Base-by-base conservation (phyloP, 2,797 vertebrate genomes). In the Falco novaeseelandiae region DNA sequence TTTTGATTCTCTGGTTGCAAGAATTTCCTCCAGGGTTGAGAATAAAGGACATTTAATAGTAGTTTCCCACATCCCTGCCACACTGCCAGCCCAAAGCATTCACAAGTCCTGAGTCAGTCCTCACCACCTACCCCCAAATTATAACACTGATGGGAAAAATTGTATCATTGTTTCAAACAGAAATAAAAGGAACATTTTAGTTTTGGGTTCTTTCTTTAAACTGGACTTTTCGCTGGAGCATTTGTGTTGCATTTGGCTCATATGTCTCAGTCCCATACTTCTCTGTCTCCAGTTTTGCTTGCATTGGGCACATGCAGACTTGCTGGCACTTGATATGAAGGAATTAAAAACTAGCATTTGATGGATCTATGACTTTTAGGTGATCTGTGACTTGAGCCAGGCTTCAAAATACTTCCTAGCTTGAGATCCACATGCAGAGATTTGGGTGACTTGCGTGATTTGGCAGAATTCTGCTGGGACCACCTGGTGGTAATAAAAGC, bases 261-360 rank as follows among this genome's bases (percentile, higher is more conserved):
- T 0, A 25, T 66, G 38, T 38, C 69, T 61, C 38, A 3, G 32
- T 57, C 80, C 27, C 1, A 1, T 44, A 55, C 42, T 89, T 46
- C 27, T 67, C n/a, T 81, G 71, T 48, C 67, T 71, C 12, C 14
- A 5, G 17, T 58, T 76, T 46, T 19, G 9, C 74, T 92, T 5
- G 0, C 16, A 2, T 3, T 51, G 11, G 62, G 38, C 15, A 6
- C n/a, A 0, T 20, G 48, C 51, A 65, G 63, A 2, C 27, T 34
- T 38, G 40, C 59, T 61, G 69, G 57, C 51, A 20, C 57, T 61
- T 13, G 30, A 30, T 51, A 25, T 29, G 30, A 18, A 32, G 26
- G 26, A 78, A 42, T 57, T 52, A 36, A 70, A 66, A 67, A 16
- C 4, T 3, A 32, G 10, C 40, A 6, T 26, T 61, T 32, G 67